A percentile compares a stretch with the other conserved stretches of the same genome.
Evolutionary conservation across 2,888 invertebrate genomes (phyloP).

Genomic region (Sinodicranocentrus sp.): DNA sequence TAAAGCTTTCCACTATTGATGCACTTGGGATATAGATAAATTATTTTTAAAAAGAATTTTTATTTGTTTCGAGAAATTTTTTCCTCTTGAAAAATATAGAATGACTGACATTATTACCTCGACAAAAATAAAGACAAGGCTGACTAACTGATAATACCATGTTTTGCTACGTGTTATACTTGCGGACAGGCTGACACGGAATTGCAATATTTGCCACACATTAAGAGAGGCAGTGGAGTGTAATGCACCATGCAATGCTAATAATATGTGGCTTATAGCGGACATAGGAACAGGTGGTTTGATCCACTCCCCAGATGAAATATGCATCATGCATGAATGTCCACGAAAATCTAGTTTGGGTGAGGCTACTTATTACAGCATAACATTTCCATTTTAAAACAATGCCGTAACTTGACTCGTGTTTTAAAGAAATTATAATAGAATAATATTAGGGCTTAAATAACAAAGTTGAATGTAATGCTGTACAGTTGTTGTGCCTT

Average conservation of each 20-base stretch:
- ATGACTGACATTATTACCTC: constrained; percentile 7
- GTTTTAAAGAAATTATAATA: not conserved
- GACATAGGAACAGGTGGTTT: constrained; percentile 9
- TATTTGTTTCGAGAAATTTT: not conserved
- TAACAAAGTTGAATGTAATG: not conserved
- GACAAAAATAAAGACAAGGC: not conserved
- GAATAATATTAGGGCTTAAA: not conserved
- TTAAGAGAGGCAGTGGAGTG: not conserved
- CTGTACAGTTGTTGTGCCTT: too few species aligned
- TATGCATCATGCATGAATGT: constrained; percentile 15
- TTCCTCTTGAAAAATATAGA: not conserved
- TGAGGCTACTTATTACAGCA: constrained; percentile 15
- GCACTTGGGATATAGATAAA: not conserved
- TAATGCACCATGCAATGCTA: not conserved
- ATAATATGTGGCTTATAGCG: not conserved
- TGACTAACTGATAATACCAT: not conserved
- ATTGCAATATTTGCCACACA: constrained; percentile 13
- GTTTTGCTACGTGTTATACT: constrained; percentile 1
- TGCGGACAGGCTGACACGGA: constrained; percentile 24
- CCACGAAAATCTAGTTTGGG: constrained; percentile 19
- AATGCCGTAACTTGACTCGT: constrained; percentile 29
- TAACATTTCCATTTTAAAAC: constrained; percentile 51
- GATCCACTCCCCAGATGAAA: not conserved
- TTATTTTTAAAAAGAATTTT: not conserved
- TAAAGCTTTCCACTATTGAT: constrained; percentile 12